Evolutionary conservation across 2,113 vertebrate species (phyloP).

Genomic region (Propithecus coquereli): DNA sequence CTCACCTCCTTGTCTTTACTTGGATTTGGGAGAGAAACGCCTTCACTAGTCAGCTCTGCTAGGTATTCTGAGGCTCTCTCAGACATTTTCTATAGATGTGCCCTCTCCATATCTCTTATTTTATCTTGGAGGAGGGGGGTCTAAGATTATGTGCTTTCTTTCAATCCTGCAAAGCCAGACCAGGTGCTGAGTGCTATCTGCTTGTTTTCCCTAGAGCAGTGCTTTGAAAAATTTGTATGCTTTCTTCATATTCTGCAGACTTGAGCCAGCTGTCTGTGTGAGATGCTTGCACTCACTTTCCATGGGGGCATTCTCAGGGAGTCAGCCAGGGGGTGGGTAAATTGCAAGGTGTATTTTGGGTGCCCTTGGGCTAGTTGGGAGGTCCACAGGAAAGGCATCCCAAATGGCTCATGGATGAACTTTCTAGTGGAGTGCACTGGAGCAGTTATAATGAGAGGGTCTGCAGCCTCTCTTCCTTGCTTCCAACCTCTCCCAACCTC

Average conservation of each 20-base stretch:
- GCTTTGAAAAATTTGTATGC: neutral
- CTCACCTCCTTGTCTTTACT: neutral
- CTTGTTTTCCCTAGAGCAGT: neutral
- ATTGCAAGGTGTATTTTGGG: neutral
- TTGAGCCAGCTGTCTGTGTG: neutral
- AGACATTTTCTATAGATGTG: neutral
- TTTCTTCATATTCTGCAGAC: neutral
- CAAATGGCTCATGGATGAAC: too few relatives aligned
- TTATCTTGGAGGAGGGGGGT: neutral
- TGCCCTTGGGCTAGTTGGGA: neutral
- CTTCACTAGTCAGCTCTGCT: neutral
- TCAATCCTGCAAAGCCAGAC: neutral
- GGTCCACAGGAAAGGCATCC: too few relatives aligned
- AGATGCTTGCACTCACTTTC: neutral
- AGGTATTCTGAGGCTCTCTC: neutral
- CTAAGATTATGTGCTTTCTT: neutral
- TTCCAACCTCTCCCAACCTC: neutral
- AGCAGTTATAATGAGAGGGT: neutral
- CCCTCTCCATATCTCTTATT: neutral
- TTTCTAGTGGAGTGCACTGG: neutral
- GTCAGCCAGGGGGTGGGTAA: neutral
- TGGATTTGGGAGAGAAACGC: neutral
- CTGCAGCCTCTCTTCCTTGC: neutral
- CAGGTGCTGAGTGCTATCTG: neutral
- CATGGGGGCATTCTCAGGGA: too few relatives aligned